Base-by-base conservation (phyloP, 1,140 invertebrate genomes). In the Drosophila insularis region DNA sequence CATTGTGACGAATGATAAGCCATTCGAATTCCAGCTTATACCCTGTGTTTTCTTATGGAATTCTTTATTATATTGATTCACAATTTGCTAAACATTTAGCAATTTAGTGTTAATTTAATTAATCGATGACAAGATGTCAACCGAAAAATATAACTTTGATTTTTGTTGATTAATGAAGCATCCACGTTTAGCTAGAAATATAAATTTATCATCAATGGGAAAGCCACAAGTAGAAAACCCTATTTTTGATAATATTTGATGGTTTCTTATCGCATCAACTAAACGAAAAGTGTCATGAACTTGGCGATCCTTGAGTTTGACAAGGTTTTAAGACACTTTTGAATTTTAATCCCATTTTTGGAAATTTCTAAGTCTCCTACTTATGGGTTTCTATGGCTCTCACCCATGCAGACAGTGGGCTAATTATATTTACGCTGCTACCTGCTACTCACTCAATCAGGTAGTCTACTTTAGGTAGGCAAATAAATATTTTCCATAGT, bases 71-170 rank as follows among this genome's bases (percentile, higher is more conserved):
- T 7, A 19, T 46, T 46, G n/a, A 46, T 46, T 46, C 40, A 43
- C 14, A 43, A 43, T 43, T 43, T 46, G 8, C 17, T 50, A 0
- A 2, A 11, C 43, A 87, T 89, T 87, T 87, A 87, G 70, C 84
- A 64, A 43, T 32, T 32, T 53, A 77, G 58, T 50, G 85, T 71
- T 87, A 87, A 87, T 74, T 67, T 35, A 72, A 89, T 74, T 50
- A 62, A 74, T 65, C 43, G 39, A 32, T 46, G 64, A 39, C 61
- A 43, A 19, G 14, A 21, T 32, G 54, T 50, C 43, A 32, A n/a
- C 31, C 31, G 17, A 59, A 46, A 46, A 21, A 21, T 8, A 50
- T 11, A 50, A 19, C 10, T 13, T 14, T 31, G n/a, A n/a, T 58
- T 68, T 21, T 21, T 21, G 21, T 27, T 27, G 54, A 31, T 39